These are phyloP conservation scores for Carduelis carduelis DNA, from an alignment of 2,797 vertebrate species.

Conservation along the genomic window DNA sequence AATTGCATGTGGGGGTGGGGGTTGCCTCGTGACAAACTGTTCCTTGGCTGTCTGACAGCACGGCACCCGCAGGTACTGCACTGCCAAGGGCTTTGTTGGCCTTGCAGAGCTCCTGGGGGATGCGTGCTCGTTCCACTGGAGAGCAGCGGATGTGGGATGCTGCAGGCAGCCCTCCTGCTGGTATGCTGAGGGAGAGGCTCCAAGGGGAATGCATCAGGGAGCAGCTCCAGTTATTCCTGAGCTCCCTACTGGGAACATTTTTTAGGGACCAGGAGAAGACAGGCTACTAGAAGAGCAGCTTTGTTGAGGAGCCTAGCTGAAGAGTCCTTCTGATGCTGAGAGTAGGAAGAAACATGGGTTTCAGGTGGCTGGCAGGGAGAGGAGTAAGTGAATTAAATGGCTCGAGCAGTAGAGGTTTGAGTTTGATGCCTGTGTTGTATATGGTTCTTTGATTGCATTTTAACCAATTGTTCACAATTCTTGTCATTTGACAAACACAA, in stretches of 20 bases:
- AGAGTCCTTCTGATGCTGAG: not conserved
- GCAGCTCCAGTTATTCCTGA: not conserved
- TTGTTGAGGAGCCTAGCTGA: not conserved
- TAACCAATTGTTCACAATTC: accelerated
- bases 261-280: not conserved
- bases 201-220: not conserved
- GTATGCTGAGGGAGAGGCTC: not conserved
- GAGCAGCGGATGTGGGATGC: slow-evolving; percentile 11
- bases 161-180: slow-evolving; percentile 4
- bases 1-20: not conserved
- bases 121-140: not conserved
- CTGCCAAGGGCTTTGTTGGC: slow-evolving; percentile 25
- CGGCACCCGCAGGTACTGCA: not conserved
- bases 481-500: not conserved
- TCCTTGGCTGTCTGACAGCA: not conserved
- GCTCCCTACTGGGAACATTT: not conserved
- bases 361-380: not conserved
- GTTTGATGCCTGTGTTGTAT: not conserved
- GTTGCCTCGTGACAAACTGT: slow-evolving; percentile 17
- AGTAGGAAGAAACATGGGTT: not conserved
- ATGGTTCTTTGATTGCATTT: not conserved
- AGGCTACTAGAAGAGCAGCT: not conserved
- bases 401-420: not conserved
- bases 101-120: not conserved
- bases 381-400: not conserved